A percentile compares a stretch with the other conserved stretches of the same genome.
These are phyloP conservation scores for Phylloscopus trochilus DNA, from an alignment of 2,113 vertebrate species.

Conservation along the genomic window DNA sequence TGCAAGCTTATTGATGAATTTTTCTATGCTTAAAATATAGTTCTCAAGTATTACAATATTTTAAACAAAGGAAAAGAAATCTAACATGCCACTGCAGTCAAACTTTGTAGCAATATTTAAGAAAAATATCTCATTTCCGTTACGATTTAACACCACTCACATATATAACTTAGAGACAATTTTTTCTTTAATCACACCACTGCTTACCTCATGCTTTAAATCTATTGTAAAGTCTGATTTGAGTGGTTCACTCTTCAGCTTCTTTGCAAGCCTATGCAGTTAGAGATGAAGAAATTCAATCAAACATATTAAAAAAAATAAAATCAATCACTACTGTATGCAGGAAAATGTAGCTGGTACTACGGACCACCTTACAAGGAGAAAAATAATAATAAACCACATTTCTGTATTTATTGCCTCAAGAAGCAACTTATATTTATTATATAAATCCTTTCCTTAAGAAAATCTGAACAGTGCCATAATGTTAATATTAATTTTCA, in stretches of 20 bases:
- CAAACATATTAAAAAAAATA: background rate
- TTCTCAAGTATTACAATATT: background rate
- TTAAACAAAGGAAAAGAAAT: background rate
- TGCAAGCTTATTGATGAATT: background rate
- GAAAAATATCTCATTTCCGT: background rate
- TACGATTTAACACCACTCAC: background rate
- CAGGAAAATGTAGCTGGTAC: background rate
- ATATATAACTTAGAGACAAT: background rate
- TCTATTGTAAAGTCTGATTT: slow-evolving; percentile 98
- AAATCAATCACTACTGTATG: background rate
- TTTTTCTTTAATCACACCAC: background rate
- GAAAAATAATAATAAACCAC: background rate
- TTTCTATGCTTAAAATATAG: background rate
- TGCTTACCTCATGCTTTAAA: slow-evolving; percentile 93
- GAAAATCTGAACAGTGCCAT: background rate
- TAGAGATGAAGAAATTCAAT: slow-evolving; percentile 16
- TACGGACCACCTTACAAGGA: background rate
- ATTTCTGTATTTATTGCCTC: background rate
- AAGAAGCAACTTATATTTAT: background rate
- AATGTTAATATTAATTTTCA: background rate
- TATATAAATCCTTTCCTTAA: background rate
- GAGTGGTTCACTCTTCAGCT: slow-evolving; percentile 84
- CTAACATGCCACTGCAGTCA: background rate
- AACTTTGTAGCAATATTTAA: background rate
- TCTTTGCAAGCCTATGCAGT: slow-evolving; percentile 84